Evolutionary conservation across 2,113 vertebrate genomes (phyloP).

Genomic region (Centropristis striata): DNA sequence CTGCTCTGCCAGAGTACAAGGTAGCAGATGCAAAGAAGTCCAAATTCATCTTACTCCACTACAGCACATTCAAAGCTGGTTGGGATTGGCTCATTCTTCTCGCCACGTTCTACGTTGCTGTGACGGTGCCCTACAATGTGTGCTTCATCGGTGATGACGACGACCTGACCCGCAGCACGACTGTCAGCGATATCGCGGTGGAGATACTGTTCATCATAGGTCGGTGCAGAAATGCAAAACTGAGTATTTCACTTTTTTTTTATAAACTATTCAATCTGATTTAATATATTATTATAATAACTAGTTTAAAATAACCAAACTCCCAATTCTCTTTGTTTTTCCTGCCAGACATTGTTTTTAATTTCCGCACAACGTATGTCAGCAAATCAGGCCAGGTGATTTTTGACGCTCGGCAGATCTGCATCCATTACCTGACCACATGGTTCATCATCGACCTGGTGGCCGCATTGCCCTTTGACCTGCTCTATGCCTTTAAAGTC

Average conservation of each 20-base stretch:
- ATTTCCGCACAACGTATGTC: slow-evolving; percentile 98
- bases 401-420: slow-evolving; percentile 98
- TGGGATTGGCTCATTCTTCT: slow-evolving; percentile 99
- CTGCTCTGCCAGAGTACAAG: slow-evolving; percentile 98
- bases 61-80: slow-evolving; percentile 97
- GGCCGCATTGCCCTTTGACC: slow-evolving; percentile 97
- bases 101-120: slow-evolving; percentile 98
- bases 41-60: slow-evolving; percentile 97
- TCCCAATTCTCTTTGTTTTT: neutral
- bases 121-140: slow-evolving; percentile 98
- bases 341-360: slow-evolving; percentile 94
- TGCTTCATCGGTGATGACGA: slow-evolving; percentile 97
- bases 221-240: slow-evolving; percentile 72
- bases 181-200: slow-evolving; percentile 97
- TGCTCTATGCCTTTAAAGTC: slow-evolving; percentile 98
- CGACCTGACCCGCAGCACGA: slow-evolving; percentile 96
- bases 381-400: slow-evolving; percentile 99
- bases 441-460: slow-evolving; percentile 99
- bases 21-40: slow-evolving; percentile 98
- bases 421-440: slow-evolving; percentile 97
- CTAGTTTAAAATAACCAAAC: neutral
- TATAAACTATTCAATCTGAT: neutral
- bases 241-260: neutral
- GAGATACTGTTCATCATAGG: slow-evolving; percentile 99
- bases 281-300: neutral